Conservation (phyloP, 2,888 invertebrate species). For the Selenia dentaria region DNA sequence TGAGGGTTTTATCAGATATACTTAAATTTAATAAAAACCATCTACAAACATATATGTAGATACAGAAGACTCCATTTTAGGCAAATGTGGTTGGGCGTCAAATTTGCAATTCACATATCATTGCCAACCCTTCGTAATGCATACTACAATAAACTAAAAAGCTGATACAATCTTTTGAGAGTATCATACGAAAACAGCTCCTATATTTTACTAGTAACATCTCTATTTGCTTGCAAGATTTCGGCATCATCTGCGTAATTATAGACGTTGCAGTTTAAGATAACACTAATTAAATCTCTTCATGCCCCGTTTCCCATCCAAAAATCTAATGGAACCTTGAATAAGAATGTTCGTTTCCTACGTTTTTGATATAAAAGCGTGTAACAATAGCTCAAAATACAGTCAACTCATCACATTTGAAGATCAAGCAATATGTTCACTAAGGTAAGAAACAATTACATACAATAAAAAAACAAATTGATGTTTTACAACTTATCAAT, state of each 20-base stretch:
- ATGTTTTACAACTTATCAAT: conserved; percentile 13
- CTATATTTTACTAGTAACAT: conserved; percentile 17
- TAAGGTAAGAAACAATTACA: conserved; percentile 51
- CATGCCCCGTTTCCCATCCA: conserved; percentile 61
- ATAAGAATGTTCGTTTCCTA: conserved; percentile 54
- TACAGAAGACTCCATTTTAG: conserved; percentile 17
- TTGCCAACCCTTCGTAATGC: conserved; percentile 38
- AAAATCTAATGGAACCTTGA: conserved; percentile 62
- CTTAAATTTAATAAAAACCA: too few relatives aligned
- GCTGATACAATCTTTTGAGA: conserved; percentile 25
- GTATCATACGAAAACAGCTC: conserved; percentile 1
- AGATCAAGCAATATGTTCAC: conserved; percentile 60
- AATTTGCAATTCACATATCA: conserved; percentile 33
- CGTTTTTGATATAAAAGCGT: conserved; percentile 61
- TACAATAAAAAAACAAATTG: conserved; percentile 21
- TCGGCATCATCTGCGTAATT: conserved; percentile 35
- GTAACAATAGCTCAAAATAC: conserved; percentile 53
- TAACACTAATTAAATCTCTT: conserved; percentile 54
- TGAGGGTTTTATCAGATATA: too few relatives aligned
- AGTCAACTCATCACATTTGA: conserved; percentile 58
- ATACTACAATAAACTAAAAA: conserved; percentile 30
- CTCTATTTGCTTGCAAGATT: conserved; percentile 20
- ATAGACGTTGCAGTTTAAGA: conserved; percentile 42
- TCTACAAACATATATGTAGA: background rate
- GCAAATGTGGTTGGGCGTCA: conserved; percentile 14